phyloP scores from a whole-genome alignment of 2,888 invertebrate genomes.

The Dryobotodes eremita region DNA sequence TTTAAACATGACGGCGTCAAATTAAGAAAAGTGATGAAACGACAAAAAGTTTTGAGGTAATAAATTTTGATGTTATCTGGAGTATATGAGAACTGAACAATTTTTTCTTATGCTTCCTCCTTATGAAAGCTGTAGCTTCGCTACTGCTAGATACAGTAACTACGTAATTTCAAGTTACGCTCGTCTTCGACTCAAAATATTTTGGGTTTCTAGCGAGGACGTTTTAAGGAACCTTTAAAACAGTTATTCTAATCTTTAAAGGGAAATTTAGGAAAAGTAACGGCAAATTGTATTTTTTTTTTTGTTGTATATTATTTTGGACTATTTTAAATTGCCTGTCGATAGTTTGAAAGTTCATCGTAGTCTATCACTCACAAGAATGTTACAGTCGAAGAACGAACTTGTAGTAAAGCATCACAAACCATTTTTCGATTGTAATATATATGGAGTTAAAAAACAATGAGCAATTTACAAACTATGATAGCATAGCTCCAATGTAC shows the following conservation, averaged over 20 bases:
- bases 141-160: no score
- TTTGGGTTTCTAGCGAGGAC: not conserved
- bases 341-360: not conserved
- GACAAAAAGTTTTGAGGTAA: no score
- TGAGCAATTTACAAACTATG: not conserved
- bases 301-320: not conserved
- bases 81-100: no score
- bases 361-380: not conserved
- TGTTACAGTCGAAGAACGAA: not conserved
- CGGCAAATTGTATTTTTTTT: not conserved
- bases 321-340: not conserved
- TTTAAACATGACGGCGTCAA: no score
- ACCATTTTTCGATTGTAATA: not conserved
- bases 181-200: constrained; percentile 2
- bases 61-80: no score
- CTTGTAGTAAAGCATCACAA: not conserved
- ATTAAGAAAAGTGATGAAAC: no score
- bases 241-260: not conserved
- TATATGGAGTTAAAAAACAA: not conserved
- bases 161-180: not conserved
- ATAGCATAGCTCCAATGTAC: not conserved
- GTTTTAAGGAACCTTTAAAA: not conserved
- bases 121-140: no score
- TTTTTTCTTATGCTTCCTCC: no score
- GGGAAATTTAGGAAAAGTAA: not conserved